phyloP scores from a whole-genome alignment of 2,113 vertebrate species.

The Lucifuga dentata region DNA sequence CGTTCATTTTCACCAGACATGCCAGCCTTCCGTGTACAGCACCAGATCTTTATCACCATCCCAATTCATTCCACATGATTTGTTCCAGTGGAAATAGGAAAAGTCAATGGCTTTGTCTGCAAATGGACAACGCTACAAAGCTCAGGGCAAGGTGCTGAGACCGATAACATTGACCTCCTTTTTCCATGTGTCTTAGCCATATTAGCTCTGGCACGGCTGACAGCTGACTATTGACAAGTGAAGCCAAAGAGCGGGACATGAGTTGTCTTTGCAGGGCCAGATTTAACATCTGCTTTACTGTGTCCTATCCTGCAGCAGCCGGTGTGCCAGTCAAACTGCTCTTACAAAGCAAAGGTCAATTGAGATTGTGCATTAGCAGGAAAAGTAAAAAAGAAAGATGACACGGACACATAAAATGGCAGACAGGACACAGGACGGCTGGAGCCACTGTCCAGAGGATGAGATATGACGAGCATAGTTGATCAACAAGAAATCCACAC shows the following conservation, averaged over 20 bases:
- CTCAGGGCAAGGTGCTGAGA: constrained; percentile 31
- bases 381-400: constrained; percentile 35
- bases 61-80: constrained; percentile 30
- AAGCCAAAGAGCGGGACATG: constrained; percentile 16
- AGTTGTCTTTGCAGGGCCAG: constrained; percentile 5
- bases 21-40: constrained; percentile 11
- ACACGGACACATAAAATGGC: constrained; percentile 48
- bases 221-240: constrained; percentile 17
- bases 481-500: constrained; percentile 6
- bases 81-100: constrained; percentile 30
- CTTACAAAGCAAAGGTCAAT: constrained; percentile 39
- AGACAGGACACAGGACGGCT: constrained; percentile 41
- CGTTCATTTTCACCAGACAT: constrained; percentile 24
- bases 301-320: constrained; percentile 12
- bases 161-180: constrained; percentile 70
- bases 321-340: constrained; percentile 44
- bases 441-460: constrained; percentile 67
- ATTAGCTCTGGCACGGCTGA: constrained; percentile 28
- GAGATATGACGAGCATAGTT: constrained; percentile 43
- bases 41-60: constrained; percentile 30
- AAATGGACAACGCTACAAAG: constrained; percentile 51
- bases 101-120: constrained; percentile 46
- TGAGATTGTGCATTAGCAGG: constrained; percentile 42
- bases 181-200: constrained; percentile 10
- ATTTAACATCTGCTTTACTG: constrained; percentile 37